Evolutionary conservation across 1,140 invertebrate species (phyloP).

Genomic region (Eurytemora carolleeae): DNA sequence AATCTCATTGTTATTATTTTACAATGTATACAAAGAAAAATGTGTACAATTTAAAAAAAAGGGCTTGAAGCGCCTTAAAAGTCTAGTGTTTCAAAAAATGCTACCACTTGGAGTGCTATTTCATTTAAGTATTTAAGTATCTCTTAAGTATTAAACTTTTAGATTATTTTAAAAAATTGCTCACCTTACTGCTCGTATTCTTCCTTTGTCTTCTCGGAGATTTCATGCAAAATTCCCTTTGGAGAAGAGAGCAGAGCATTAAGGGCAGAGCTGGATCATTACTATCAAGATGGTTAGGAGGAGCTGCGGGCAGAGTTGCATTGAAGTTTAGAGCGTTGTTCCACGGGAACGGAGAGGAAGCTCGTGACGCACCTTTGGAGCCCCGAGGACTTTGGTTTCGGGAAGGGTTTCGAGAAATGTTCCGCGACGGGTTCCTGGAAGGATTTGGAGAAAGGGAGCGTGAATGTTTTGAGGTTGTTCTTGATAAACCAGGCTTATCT

Average conservation of each 20-base stretch:
- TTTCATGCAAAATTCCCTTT: conserved; percentile 19
- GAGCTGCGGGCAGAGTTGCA: conserved; percentile 13
- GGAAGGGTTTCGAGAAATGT: conserved; percentile 15
- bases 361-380: conserved; percentile 16
- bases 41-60: conserved; percentile 31
- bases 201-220: conserved; percentile 7
- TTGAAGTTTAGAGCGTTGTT: background rate
- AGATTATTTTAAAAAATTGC: background rate
- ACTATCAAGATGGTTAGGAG: conserved; percentile 17
- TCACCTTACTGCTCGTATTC: conserved; percentile 14
- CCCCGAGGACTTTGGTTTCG: conserved; percentile 8
- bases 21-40: background rate
- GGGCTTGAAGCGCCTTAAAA: too few relatives aligned
- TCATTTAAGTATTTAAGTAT: too few relatives aligned
- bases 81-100: too few relatives aligned
- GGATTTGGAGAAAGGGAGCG: conserved; percentile 9
- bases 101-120: too few relatives aligned
- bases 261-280: conserved; percentile 19
- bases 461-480: background rate
- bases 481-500: background rate
- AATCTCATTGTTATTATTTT: background rate
- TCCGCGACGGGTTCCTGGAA: conserved; percentile 13
- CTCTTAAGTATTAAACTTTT: too few relatives aligned
- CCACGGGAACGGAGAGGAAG: conserved; percentile 3
- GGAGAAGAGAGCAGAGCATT: conserved; percentile 20